Evolutionary conservation across 2,888 invertebrate genomes (phyloP), one percentile per base, ranked within the genome.

Genomic region (Diachrysia chrysitis): DNA sequence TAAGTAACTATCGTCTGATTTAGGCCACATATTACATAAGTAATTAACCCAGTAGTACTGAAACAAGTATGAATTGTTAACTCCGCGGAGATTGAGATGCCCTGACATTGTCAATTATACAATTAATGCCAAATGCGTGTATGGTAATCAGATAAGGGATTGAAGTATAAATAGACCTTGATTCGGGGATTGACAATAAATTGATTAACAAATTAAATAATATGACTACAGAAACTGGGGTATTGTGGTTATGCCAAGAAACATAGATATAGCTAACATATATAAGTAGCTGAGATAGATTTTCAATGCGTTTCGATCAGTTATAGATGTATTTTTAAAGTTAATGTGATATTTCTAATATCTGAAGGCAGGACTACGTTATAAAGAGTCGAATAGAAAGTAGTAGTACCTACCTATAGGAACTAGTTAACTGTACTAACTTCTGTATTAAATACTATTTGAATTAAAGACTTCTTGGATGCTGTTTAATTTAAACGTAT

Each of bases 101-200:
- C 66, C 65, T 84, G 85, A 81, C 83, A 71, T 65, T 81, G 78
- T 74, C 83, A 83, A 83, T 83, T 83, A 84, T 69, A 73, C 71
- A 73, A 76, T 83, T 83, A 83, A 75, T 70, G 68, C 65, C 56
- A 62, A 61, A 71, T 69, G 63, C 65, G 74, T 73, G 73, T 76
- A 73, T 79, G 74, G 62, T 82, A 83, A 83, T 81, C 58, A 70
- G 73, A 53, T 32, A 55, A 63, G 72, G 57, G 76, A 71, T 63
- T 66, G 55, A 61, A 66, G 55, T 78, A 66, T 71, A 63, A 69
- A 65, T 63, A 58, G 56, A 54, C 56, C 42, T 57, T 77, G 78
- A 74, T 68, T 76, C 55, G 35, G 46, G 32, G 58, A 64, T 69
- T 51, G 48, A 71, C 46, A 63, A 56, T 71, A 19, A 60, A 55